A percentile compares a stretch with the other conserved stretches of the same genome.
Conservation (phyloP, 2,797 vertebrate genomes). For the Poecilia picta region DNA sequence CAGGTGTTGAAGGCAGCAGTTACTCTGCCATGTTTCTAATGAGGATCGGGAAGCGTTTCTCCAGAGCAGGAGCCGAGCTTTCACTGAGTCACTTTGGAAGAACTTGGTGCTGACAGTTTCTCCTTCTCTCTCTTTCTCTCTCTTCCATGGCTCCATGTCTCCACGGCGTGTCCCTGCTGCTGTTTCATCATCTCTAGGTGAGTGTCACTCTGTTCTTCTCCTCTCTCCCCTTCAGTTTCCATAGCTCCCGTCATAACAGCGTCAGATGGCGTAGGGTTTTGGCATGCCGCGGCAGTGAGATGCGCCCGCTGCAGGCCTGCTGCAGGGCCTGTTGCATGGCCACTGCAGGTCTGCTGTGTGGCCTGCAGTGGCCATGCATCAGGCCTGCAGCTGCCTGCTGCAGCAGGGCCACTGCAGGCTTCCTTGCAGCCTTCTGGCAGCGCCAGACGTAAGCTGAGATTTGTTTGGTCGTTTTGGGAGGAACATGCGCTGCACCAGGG, state of each 20-base stretch:
- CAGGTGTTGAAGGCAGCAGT: background rate
- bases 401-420: background rate
- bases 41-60: slow-evolving; percentile 25
- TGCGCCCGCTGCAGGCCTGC: background rate
- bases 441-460: slow-evolving; percentile 38
- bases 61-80: slow-evolving; percentile 8
- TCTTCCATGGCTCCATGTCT: slow-evolving; percentile 45
- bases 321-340: too few relatives aligned
- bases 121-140: slow-evolving; percentile 10
- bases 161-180: slow-evolving; percentile 20
- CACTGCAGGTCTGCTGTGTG: too few relatives aligned
- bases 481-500: slow-evolving; percentile 51
- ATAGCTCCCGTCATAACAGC: slow-evolving; percentile 28
- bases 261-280: slow-evolving; percentile 23
- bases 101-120: slow-evolving; percentile 21
- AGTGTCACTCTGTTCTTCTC: slow-evolving; percentile 49
- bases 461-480: slow-evolving; percentile 30
- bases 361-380: too few relatives aligned
- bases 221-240: background rate
- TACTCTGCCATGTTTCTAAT: slow-evolving; percentile 10
- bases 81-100: slow-evolving; percentile 22
- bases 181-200: slow-evolving; percentile 61
- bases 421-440: background rate
- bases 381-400: too few relatives aligned
- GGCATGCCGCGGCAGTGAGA: slow-evolving; percentile 17